These are phyloP conservation scores for Tonatia bakeri DNA, from an alignment of 2,113 vertebrate genomes.

Conservation along the genomic window DNA sequence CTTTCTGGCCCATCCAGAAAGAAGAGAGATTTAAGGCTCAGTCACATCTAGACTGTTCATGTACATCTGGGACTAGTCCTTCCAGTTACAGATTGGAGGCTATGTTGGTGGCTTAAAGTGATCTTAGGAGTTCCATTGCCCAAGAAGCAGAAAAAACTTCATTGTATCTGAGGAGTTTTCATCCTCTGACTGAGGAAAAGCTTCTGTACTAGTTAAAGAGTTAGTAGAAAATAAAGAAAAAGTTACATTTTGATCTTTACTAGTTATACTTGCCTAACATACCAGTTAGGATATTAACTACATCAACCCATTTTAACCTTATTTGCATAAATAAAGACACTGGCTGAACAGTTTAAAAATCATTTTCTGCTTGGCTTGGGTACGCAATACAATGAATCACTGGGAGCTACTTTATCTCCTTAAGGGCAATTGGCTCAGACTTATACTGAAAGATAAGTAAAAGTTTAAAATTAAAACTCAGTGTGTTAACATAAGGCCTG, in stretches of 20 bases:
- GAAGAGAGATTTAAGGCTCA: not conserved
- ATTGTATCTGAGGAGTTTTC: not conserved
- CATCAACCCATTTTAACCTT: not conserved
- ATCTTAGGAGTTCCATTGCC: not conserved
- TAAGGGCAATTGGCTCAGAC: not conserved
- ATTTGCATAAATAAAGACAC: not conserved
- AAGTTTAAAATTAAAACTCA: conserved; percentile 8
- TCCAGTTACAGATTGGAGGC: not conserved
- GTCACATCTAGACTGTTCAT: not conserved
- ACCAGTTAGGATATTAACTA: not conserved
- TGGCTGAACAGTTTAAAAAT: not conserved
- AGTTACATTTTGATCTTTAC: not conserved
- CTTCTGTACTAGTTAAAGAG: not conserved
- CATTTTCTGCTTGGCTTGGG: not conserved
- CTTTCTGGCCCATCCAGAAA: not conserved
- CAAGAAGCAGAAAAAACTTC: not conserved
- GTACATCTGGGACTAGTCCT: not conserved
- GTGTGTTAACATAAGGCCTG: not conserved
- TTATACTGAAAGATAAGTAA: not conserved
- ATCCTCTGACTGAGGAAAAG: not conserved
- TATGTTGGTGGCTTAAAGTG: not conserved
- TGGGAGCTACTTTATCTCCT: not conserved
- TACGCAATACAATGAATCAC: not conserved
- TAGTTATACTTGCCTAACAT: not conserved
- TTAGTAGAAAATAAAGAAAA: not conserved